Evolutionary conservation across 2,113 vertebrate species (phyloP).

Genomic region (Tyto alba): DNA sequence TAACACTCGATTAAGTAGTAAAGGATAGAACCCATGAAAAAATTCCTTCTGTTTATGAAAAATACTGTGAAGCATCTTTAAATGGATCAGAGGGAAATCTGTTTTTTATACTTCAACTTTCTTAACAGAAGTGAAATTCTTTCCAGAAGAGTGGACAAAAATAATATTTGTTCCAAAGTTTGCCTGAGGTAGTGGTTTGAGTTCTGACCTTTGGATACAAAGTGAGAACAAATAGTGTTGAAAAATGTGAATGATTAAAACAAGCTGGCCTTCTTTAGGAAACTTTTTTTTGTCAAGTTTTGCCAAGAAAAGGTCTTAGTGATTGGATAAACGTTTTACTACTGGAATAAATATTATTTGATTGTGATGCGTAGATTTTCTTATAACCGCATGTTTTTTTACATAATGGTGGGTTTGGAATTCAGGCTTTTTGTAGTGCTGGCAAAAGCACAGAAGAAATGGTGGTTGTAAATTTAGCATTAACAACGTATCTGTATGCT

Average conservation of each 20-base stretch:
- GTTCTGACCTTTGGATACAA: slow-evolving; percentile 75
- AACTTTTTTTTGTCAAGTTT: background rate
- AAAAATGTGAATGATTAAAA: slow-evolving; percentile 45
- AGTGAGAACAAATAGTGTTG: slow-evolving; percentile 60
- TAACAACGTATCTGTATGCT: slow-evolving; percentile 21
- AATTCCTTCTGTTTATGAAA: background rate
- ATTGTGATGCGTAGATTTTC: background rate
- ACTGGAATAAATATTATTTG: background rate
- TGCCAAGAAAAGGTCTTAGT: background rate
- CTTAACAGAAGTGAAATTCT: background rate
- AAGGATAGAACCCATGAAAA: background rate
- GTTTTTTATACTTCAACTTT: background rate
- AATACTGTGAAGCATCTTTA: background rate
- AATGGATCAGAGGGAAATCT: background rate
- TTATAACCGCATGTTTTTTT: background rate
- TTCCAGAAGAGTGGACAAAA: slow-evolving; percentile 49
- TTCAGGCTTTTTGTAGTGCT: background rate
- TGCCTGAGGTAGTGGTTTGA: slow-evolving; percentile 64
- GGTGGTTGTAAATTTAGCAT: slow-evolving; percentile 17
- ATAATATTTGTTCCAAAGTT: slow-evolving; percentile 61
- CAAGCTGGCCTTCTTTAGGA: background rate
- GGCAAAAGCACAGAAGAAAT: background rate
- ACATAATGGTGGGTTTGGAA: background rate
- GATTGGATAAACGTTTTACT: background rate
- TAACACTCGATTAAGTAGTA: background rate